Percentiles rank a stretch among this genome's conserved stretches.
phyloP scores from a whole-genome alignment of 2,888 invertebrate genomes.

The Erebia palarica region DNA sequence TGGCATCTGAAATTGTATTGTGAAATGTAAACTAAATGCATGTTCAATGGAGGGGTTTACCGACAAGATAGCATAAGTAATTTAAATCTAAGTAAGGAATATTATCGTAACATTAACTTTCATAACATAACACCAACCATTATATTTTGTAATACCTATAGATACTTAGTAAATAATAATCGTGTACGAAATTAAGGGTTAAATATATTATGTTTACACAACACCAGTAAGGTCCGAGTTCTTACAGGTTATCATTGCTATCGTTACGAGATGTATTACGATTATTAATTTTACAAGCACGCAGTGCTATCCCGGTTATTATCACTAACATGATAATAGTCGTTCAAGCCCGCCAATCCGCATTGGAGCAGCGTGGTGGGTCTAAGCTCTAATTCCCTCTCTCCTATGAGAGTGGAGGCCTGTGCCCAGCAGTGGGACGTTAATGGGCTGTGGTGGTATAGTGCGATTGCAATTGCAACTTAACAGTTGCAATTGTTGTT shows the following conservation, averaged over 20 bases:
- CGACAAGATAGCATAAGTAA: background rate
- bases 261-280: background rate
- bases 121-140: background rate
- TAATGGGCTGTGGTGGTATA: no score
- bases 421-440: no score
- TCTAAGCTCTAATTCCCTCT: no score
- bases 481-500: no score
- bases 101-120: background rate
- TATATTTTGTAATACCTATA: background rate
- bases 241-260: background rate
- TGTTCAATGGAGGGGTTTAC: background rate
- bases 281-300: background rate
- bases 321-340: no score
- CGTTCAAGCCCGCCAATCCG: no score
- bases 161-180: background rate
- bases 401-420: no score
- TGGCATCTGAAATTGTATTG: background rate
- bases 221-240: background rate
- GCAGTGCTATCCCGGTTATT: no score
- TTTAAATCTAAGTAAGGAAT: background rate
- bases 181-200: constrained; percentile 3
- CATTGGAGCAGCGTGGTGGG: no score
- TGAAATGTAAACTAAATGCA: background rate
- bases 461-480: no score
- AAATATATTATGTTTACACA: constrained; percentile 14